Conservation (phyloP, 2,113 vertebrate genomes). For the Brachyhypopomus gauderio region DNA sequence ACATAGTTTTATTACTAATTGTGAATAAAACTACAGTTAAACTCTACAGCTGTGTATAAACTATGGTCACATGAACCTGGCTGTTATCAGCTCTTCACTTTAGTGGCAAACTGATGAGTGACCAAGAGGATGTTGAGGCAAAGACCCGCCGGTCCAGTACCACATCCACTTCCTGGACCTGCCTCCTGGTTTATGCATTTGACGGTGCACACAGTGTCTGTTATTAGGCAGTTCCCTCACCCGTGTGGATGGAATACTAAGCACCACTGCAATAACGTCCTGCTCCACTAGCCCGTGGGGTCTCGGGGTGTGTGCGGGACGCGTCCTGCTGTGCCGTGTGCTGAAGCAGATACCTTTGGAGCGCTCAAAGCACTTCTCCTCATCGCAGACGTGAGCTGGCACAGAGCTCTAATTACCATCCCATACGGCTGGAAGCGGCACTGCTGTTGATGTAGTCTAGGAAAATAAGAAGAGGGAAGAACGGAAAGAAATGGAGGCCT, state of each 20-base stretch:
- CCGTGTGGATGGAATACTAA: slow-evolving; percentile 8
- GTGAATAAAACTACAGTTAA: too few species aligned
- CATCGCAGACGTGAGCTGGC: slow-evolving; percentile 37
- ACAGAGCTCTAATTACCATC: slow-evolving; percentile 38
- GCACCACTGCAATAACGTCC: not conserved
- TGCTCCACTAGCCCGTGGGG: slow-evolving; percentile 2
- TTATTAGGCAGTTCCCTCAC: slow-evolving; percentile 38
- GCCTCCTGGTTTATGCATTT: slow-evolving; percentile 41
- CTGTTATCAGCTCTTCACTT: slow-evolving; percentile 34
- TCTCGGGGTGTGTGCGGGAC: slow-evolving; percentile 1
- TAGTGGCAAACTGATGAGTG: slow-evolving; percentile 36
- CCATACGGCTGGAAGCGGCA: slow-evolving; percentile 17
- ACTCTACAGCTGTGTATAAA: too few species aligned
- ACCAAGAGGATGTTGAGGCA: not conserved
- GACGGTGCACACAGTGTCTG: slow-evolving; percentile 5
- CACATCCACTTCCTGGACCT: slow-evolving; percentile 48
- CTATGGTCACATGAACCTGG: too few species aligned
- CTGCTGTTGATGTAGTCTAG: slow-evolving; percentile 7
- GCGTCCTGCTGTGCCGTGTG: slow-evolving; percentile 1
- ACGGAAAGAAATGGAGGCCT: slow-evolving; percentile 34
- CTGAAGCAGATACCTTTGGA: slow-evolving; percentile 7
- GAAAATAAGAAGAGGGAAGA: not conserved
- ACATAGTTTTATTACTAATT: too few species aligned
- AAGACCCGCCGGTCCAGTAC: slow-evolving; percentile 24
- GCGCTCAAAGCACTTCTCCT: slow-evolving; percentile 25